Base-by-base conservation (phyloP, 2,113 vertebrate genomes). In the Xiphophorus hellerii region DNA sequence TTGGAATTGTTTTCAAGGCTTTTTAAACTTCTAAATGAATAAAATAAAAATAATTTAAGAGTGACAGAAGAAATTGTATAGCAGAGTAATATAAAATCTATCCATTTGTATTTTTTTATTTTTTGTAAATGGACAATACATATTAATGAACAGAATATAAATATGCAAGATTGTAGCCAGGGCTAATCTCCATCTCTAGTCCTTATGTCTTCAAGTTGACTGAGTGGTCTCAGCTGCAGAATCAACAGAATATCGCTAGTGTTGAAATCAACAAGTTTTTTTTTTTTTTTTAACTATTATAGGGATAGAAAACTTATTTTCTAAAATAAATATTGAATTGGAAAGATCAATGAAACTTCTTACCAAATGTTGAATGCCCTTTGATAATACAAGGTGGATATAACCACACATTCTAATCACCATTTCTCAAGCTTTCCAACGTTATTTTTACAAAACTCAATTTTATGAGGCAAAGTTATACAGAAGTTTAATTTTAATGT, bases 371-470 rank as follows among this genome's bases (percentile, higher is more conserved):
- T 20, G 68, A 83, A 78, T 77, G 76, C 60, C 76, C 81, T 64
- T 71, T 54, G 73, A 74, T 93, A 86, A 90, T 83, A 73, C 90
- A 91, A 92, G 15, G 27, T 17, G 25, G 8, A 35, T 42, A 69
- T 71, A 78, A 12, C 12, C 37, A 42, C 3, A 66, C 76, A 79
- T 76, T 90, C 81, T 83, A 90, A 71, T 82, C 78, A 7, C 42
- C 12, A 1, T 44, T 65, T 39, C 78, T 90, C 86, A 89, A 81
- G 48, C 61, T 15, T 66, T 62, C 7, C 2, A 71, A 86, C 42
- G 77, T 73, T 4, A 35, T 28, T 29, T 74, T 28, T 2, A 33
- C 14, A 39, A 28, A 58, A 29, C 2, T 82, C 84, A 88, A 69
- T 68, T 88, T 90, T 87, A 88, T 84, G 73, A 77, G 37, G 73